Conservation (phyloP, 2,888 invertebrate species). For the Chymomyza amoena region DNA sequence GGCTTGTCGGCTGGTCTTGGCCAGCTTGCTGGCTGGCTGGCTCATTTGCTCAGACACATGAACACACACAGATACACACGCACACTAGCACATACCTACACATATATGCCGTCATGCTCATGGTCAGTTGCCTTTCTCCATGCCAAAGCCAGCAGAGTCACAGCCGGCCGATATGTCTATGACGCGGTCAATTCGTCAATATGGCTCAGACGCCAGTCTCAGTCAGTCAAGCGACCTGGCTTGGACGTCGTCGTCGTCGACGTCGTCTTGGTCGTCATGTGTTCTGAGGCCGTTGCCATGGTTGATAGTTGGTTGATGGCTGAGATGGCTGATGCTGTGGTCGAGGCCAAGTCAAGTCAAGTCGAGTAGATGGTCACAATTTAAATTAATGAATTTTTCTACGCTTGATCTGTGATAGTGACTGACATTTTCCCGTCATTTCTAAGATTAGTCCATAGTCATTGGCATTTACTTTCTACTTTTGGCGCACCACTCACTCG, state of each 20-base stretch:
- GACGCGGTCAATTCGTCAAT: conserved; percentile 41
- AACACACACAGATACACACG: conserved; percentile 8
- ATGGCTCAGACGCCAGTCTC: conserved; percentile 7
- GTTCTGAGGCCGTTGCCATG: conserved; percentile 42
- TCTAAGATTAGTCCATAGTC: conserved; percentile 65
- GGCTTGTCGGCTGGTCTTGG: not conserved
- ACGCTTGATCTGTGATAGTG: conserved; percentile 74
- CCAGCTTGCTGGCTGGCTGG: not conserved
- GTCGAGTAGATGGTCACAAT: conserved; percentile 72
- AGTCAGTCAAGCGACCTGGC: conserved; percentile 54
- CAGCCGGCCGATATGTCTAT: not conserved
- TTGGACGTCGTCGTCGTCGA: conserved; percentile 25
- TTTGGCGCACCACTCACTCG: conserved; percentile 19
- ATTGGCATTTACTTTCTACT: conserved; percentile 68
- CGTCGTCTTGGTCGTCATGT: conserved; percentile 23
- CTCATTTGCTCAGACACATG: conserved; percentile 2
- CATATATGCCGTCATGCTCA: conserved; percentile 36
- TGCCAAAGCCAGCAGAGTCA: not conserved
- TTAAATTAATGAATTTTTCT: conserved; percentile 75
- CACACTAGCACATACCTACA: not conserved
- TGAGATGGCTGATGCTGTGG: conserved; percentile 8
- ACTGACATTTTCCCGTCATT: conserved; percentile 69
- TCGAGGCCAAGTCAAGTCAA: conserved; percentile 23
- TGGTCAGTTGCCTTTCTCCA: conserved; percentile 53
- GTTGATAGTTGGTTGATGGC: not conserved